Percentiles rank a stretch among this genome's conserved stretches.
These are phyloP conservation scores for Ateles fusciceps DNA, from an alignment of 2,797 vertebrate species.

Conservation along the genomic window DNA sequence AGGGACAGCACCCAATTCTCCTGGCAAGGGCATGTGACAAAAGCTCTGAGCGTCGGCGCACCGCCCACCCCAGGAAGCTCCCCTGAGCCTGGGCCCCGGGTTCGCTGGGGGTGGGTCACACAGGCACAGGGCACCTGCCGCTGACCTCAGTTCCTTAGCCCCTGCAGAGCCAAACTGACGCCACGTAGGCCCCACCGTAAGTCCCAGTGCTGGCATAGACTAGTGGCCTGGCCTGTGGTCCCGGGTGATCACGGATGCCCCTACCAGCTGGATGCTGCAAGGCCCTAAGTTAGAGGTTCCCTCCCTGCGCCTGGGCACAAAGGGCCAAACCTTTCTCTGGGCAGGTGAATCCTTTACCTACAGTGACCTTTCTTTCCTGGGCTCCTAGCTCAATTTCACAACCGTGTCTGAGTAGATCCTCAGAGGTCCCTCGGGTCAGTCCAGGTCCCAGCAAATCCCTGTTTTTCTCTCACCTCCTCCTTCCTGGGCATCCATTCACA, in stretches of 20 bases:
- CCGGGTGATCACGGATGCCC: not conserved
- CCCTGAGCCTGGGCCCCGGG: not conserved
- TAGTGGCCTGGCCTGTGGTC: not conserved
- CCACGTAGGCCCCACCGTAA: accelerated
- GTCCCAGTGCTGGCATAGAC: not conserved
- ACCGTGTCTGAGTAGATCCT: not conserved
- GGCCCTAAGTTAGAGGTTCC: not conserved
- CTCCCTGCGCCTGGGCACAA: not conserved
- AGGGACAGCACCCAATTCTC: accelerated
- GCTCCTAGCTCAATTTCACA: not conserved
- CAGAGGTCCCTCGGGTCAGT: not conserved
- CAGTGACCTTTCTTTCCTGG: not conserved
- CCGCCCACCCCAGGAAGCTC: too few species aligned
- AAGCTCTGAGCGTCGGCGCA: accelerated
- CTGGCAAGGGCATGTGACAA: not conserved
- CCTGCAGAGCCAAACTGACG: not conserved
- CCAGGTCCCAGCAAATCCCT: not conserved
- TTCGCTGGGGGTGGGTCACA: not conserved
- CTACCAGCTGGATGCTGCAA: not conserved
- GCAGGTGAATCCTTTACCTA: not conserved
- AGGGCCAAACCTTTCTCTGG: not conserved
- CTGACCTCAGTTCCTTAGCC: too few species aligned
- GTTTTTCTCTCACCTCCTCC: not conserved
- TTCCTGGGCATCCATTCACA: not conserved
- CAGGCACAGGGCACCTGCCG: accelerated